phyloP scores from a whole-genome alignment of 2,888 invertebrate species.

The Myathropa florea region DNA sequence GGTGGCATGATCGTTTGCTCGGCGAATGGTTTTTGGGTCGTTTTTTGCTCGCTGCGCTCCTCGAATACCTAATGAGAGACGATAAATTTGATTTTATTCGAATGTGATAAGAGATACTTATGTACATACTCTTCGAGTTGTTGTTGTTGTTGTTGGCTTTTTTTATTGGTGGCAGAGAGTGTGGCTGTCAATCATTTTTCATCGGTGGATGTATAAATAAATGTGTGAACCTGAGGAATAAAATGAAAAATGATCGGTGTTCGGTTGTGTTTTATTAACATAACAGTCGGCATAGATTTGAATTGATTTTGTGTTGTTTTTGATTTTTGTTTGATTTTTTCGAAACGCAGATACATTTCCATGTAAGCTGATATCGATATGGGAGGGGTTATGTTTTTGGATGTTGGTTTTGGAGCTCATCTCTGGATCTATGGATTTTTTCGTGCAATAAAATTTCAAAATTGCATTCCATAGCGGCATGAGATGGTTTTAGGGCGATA shows the following conservation, averaged over 20 bases:
- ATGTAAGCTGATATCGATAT: constrained; percentile 24
- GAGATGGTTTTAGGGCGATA: neutral
- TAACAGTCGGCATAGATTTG: constrained; percentile 35
- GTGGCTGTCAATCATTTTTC: constrained; percentile 55
- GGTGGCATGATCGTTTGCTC: constrained; percentile 47
- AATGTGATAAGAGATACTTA: constrained; percentile 49
- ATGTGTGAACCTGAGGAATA: constrained; percentile 52
- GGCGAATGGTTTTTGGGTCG: neutral
- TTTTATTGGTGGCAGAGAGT: constrained; percentile 20
- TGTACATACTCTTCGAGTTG: neutral
- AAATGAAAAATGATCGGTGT: constrained; percentile 43
- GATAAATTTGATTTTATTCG: constrained; percentile 59
- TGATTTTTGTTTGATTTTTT: neutral
- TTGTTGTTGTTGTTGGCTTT: neutral
- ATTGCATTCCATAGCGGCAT: neutral
- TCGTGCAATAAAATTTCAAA: neutral
- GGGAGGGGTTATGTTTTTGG: neutral
- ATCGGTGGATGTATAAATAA: constrained; percentile 11
- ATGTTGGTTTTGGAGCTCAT: neutral
- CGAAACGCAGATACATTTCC: neutral
- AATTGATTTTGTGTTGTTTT: neutral
- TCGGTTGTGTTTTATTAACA: constrained; percentile 11
- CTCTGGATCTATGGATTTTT: neutral
- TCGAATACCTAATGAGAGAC: constrained; percentile 53
- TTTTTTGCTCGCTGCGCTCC: neutral